Evolutionary conservation across 2,888 invertebrate species (phyloP), one percentile per base, ranked within the genome.

Genomic region (Rotaria sp.): DNA sequence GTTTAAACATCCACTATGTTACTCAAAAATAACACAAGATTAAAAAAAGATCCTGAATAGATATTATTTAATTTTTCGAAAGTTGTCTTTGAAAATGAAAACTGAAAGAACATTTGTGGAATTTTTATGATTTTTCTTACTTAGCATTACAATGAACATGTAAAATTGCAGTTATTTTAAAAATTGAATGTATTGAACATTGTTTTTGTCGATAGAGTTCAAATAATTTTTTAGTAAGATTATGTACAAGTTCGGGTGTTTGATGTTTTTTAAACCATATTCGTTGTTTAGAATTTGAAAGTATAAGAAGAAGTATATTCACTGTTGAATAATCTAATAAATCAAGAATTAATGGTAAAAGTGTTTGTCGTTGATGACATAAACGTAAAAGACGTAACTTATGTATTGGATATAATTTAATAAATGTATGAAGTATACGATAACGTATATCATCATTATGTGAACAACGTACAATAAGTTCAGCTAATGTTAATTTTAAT

Each of bases 381-480:
- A 80, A 45, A 45, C 80, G 41, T 45, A 80, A 45, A 45, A 80
- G 24, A n/a, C 45, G 41, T 45, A 45, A 15, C 45, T 80, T 80
- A n/a, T 80, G 45, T 45, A 45, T 80, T 45, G 80, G 80, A 80
- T 80, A 80, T 80, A 80, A 80, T 45, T 80, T 80, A 45, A 80
- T n/a, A 26, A 45, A 80, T 41, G 80, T 80, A 21, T 13, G 45
- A 45, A 80, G 45, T 41, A 80, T 45, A 45, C 45, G 80, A 80
- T 45, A 80, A 26, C 80, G 80, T 13, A 18, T 21, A 13, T 80
- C 45, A 80, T 80, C 45, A 45, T 45, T 80, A 2, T 41, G 5
- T 45, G 80, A 45, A 45, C 45, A 45, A 45, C 80, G 80, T 45
- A 80, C 26, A 13, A 80, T 45, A n/a, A 45, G 41, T 80, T 80